Evolutionary conservation across 2,888 invertebrate species (phyloP), one percentile per base, ranked within the genome.

Genomic region (Ennomos fuscantarius): DNA sequence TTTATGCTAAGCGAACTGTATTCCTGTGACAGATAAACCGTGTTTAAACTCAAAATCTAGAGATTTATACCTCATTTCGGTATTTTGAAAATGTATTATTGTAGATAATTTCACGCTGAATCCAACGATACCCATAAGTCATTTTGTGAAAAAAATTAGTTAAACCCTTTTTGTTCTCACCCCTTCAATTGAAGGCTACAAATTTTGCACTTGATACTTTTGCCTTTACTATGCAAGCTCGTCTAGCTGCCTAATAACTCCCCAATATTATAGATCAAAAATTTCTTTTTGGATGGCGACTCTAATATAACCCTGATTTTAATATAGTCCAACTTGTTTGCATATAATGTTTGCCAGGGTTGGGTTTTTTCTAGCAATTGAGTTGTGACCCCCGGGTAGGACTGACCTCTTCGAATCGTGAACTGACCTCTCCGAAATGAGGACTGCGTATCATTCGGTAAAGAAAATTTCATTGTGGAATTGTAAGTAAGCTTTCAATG

Each of bases 301-400:
- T 44, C n/a, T n/a, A n/a, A 42, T 40, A 43, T 10, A 58, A 9
- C 55, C 39, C 55, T 45, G 64, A 71, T 73, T 76, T 77, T 64
- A 70, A 77, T 73, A 68, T 72, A 69, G 55, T 50, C 57, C 55
- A 34, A 49, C 55, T 59, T 62, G 68, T 71, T 72, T 67, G 62
- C 50, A 53, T 62, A 61, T 65, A 56, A 60, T 69, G 69, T 73
- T 75, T 76, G 61, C 55, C 33, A 48, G 40, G 11, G 32, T 41
- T 46, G 54, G 54, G 46, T 61, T 63, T 62, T 59, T 62, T 60
- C 54, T 48, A 64, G 61, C 65, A 66, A 67, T 65, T 55, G 56
- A 40, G 52, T 34, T 62, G 66, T 68, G 65, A 69, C 70, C 68
- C 53, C 57, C 39, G 60, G 68, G 54, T 52, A 62, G 46, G 33